These are phyloP conservation scores for Nibea albiflora DNA, from an alignment of 2,113 vertebrate species.

Conservation along the genomic window DNA sequence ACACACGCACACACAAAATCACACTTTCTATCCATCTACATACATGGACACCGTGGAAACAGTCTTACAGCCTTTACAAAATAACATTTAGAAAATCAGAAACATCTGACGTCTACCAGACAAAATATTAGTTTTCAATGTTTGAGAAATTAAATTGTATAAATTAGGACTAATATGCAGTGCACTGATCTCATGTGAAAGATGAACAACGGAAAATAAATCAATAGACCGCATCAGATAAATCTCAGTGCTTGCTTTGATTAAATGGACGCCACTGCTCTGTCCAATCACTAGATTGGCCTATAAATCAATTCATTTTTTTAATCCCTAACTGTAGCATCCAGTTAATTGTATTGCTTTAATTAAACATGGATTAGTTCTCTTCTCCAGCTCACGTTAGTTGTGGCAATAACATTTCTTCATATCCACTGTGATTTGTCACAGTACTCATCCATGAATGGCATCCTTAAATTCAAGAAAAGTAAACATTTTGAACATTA, in stretches of 20 bases:
- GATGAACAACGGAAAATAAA: not conserved
- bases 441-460: not conserved
- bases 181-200: constrained; percentile 16
- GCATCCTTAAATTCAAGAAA: not conserved
- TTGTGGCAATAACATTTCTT: not conserved
- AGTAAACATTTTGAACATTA: not conserved
- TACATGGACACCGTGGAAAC: not conserved
- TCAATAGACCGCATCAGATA: constrained; percentile 16
- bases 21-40: not conserved
- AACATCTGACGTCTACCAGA: not conserved
- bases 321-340: not conserved
- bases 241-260: constrained; percentile 40
- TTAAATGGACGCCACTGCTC: constrained; percentile 23
- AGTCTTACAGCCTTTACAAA: not conserved
- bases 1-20: not conserved
- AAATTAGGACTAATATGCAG: not conserved
- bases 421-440: not conserved
- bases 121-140: not conserved
- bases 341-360: constrained; percentile 1
- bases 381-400: not conserved
- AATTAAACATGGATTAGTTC: constrained; percentile 2
- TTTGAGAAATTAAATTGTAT: constrained; percentile 7
- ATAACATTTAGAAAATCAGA: not conserved
- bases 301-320: constrained; percentile 48
- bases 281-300: constrained; percentile 47